A percentile compares a stretch with the other conserved stretches of the same genome.
Evolutionary conservation across 1,140 invertebrate genomes (phyloP).

Genomic region (Atta cephalotes): DNA sequence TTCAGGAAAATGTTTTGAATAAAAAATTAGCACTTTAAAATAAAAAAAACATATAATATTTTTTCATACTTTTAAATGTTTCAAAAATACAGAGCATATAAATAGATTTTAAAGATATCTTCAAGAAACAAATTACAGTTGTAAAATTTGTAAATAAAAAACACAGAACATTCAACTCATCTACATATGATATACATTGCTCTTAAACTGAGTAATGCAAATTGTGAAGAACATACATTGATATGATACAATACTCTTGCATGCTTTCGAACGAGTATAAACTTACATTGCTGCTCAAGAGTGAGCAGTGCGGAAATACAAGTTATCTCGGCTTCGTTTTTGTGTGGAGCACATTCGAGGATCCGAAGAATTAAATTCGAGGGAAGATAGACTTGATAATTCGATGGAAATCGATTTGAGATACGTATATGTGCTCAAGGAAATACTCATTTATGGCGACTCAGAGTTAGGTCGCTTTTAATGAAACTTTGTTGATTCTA

Average conservation of each 20-base stretch:
- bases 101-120: too few relatives aligned
- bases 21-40: too few relatives aligned
- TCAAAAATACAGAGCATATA: too few relatives aligned
- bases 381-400: slow-evolving; percentile 65
- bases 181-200: too few relatives aligned
- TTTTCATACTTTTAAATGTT: too few relatives aligned
- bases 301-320: slow-evolving; percentile 34
- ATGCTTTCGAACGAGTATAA: slow-evolving; percentile 24
- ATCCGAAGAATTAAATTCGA: slow-evolving; percentile 66
- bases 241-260: slow-evolving; percentile 6
- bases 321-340: slow-evolving; percentile 31
- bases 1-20: too few relatives aligned
- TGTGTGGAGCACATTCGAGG: background rate
- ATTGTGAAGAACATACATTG: slow-evolving; percentile 5
- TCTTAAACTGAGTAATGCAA: background rate
- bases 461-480: slow-evolving; percentile 65
- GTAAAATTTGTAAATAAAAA: background rate
- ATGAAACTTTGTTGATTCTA: slow-evolving; percentile 75
- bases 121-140: background rate
- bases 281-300: slow-evolving; percentile 26
- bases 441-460: slow-evolving; percentile 64
- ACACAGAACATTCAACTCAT: background rate
- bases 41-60: too few relatives aligned
- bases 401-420: slow-evolving; percentile 69
- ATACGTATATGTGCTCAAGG: slow-evolving; percentile 44